phyloP scores from a whole-genome alignment of 1,140 invertebrate genomes.

The Medauroidea extradentata region DNA sequence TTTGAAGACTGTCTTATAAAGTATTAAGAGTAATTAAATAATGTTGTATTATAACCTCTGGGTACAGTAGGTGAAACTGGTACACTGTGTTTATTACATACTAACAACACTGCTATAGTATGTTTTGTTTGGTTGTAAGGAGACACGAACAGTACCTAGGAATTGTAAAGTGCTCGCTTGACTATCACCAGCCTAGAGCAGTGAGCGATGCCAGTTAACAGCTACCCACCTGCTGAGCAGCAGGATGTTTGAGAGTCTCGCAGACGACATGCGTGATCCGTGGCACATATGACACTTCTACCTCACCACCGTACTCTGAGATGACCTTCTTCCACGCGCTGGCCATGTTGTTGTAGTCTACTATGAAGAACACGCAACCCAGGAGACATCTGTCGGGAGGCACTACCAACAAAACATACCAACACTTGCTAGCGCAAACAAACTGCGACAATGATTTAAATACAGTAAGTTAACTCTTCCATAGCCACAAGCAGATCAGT shows the following conservation, averaged over 20 bases:
- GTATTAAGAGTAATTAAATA: too few species aligned
- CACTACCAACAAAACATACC: constrained; percentile 51
- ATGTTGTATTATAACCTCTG: too few species aligned
- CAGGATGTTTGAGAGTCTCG: constrained; percentile 81
- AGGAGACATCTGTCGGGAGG: constrained; percentile 83
- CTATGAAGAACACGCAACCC: constrained; percentile 88
- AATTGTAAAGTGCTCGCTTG: too few species aligned
- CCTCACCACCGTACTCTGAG: constrained; percentile 81
- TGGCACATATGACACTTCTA: constrained; percentile 76
- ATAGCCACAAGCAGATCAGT: too few species aligned
- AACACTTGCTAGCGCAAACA: constrained; percentile 14
- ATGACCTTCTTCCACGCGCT: constrained; percentile 76
- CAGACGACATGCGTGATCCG: constrained; percentile 89
- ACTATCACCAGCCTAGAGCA: too few species aligned
- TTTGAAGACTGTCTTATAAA: too few species aligned
- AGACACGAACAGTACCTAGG: too few species aligned
- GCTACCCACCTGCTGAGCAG: constrained; percentile 68
- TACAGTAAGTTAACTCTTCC: constrained; percentile 29
- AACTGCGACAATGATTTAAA: not conserved
- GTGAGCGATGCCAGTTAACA: not conserved
- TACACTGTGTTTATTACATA: too few species aligned
- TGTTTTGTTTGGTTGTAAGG: too few species aligned
- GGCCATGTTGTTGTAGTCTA: constrained; percentile 56
- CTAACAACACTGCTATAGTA: too few species aligned
- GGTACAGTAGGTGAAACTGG: too few species aligned